Evolutionary conservation across 2,797 vertebrate genomes (phyloP).

Genomic region (Echeneis naucrates): DNA sequence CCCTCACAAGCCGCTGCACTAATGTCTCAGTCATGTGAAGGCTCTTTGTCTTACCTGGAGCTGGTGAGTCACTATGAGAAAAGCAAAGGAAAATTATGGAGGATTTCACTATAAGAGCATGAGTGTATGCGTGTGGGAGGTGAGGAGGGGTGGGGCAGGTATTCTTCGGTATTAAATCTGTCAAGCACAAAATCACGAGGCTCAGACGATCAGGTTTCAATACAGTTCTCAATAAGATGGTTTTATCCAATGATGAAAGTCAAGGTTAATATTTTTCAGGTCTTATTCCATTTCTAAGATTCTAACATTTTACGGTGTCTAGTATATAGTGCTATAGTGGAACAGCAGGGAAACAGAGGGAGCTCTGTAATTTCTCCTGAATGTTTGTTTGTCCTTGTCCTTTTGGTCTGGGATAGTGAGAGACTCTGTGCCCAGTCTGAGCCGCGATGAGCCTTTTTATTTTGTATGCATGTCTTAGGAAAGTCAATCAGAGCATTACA

Average conservation of each 20-base stretch:
- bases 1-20: conserved; percentile 42
- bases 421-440: too few species aligned
- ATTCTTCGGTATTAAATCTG: neutral
- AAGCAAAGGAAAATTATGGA: conserved; percentile 30
- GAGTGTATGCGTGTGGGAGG: conserved; percentile 17
- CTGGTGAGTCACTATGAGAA: conserved; percentile 55
- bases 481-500: too few species aligned
- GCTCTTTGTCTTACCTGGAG: conserved; percentile 63
- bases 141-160: neutral
- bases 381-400: too few species aligned
- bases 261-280: neutral
- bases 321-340: too few species aligned
- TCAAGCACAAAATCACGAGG: conserved; percentile 5
- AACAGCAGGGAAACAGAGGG: too few species aligned
- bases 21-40: conserved; percentile 50
- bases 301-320: too few species aligned
- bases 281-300: too few species aligned
- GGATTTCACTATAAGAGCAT: neutral
- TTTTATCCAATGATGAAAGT: neutral
- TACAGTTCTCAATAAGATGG: neutral
- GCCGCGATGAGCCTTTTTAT: too few species aligned
- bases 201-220: neutral
- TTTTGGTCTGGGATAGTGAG: too few species aligned
- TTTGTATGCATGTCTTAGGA: too few species aligned
- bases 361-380: too few species aligned